A percentile compares a stretch with the other conserved stretches of the same genome.
These are phyloP conservation scores for Thereuonema tuberculata DNA, from an alignment of 1,140 invertebrate species.

Conservation along the genomic window DNA sequence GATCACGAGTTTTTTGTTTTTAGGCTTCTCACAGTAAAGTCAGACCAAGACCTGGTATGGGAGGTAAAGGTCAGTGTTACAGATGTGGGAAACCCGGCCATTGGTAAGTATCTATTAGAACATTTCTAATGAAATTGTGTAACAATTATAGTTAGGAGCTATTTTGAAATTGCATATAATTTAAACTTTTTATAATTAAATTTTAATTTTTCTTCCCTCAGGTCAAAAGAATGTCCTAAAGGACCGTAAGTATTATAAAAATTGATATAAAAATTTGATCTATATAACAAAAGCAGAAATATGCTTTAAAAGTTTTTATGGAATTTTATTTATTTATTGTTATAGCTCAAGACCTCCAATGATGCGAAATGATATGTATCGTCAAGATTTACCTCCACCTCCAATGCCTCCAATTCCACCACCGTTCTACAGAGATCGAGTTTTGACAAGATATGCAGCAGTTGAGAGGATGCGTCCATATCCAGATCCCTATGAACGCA, in stretches of 20 bases:
- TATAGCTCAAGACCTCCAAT: not conserved
- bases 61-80: constrained; percentile 85
- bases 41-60: constrained; percentile 67
- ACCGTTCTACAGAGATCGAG: constrained; percentile 66
- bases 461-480: constrained; percentile 9
- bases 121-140: too few relatives aligned
- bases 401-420: constrained; percentile 54
- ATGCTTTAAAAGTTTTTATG: too few relatives aligned
- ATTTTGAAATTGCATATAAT: too few relatives aligned
- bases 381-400: constrained; percentile 59
- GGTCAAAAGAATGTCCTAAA: constrained; percentile 67
- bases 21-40: constrained; percentile 82
- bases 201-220: constrained; percentile 8
- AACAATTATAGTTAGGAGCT: too few relatives aligned
- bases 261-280: too few relatives aligned
- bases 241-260: constrained; percentile 28
- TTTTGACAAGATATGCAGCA: constrained; percentile 62
- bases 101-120: constrained; percentile 63
- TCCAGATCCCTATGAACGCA: constrained; percentile 6
- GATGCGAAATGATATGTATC: constrained; percentile 42
- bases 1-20: constrained; percentile 36
- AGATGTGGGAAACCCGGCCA: constrained; percentile 83
- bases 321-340: constrained; percentile 3
- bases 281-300: too few relatives aligned
- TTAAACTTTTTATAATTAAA: too few relatives aligned